These are phyloP conservation scores for Drosophila leontia DNA, from an alignment of 1,140 invertebrate genomes.

Conservation along the genomic window DNA sequence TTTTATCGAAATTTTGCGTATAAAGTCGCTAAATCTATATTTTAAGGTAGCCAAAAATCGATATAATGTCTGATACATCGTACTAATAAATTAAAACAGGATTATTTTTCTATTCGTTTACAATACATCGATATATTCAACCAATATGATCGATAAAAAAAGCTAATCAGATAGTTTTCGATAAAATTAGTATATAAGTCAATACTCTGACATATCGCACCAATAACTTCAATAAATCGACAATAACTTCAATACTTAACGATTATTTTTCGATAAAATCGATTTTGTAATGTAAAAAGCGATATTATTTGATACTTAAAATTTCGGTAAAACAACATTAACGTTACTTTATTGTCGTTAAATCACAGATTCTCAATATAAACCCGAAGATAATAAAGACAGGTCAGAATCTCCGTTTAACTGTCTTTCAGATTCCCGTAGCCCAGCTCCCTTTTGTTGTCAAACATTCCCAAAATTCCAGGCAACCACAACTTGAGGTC, in stretches of 20 bases:
- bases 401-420: constrained; percentile 5
- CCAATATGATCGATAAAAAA: neutral
- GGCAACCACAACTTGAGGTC: constrained; percentile 51
- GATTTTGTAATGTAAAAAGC: neutral
- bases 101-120: no score
- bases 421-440: neutral
- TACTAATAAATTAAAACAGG: no score
- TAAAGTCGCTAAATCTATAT: neutral
- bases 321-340: neutral
- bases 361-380: neutral
- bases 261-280: neutral
- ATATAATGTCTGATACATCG: no score
- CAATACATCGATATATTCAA: no score
- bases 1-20: neutral
- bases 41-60: neutral
- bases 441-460: constrained; percentile 8
- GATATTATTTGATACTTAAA: neutral
- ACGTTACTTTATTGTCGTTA: neutral
- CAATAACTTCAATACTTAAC: no score
- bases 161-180: neutral
- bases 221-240: no score
- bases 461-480: constrained; percentile 14
- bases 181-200: neutral
- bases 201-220: no score
- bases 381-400: neutral